Percentiles rank a stretch among this genome's conserved stretches.
Evolutionary conservation across 2,113 vertebrate genomes (phyloP).

Genomic region (Furnarius figulus): DNA sequence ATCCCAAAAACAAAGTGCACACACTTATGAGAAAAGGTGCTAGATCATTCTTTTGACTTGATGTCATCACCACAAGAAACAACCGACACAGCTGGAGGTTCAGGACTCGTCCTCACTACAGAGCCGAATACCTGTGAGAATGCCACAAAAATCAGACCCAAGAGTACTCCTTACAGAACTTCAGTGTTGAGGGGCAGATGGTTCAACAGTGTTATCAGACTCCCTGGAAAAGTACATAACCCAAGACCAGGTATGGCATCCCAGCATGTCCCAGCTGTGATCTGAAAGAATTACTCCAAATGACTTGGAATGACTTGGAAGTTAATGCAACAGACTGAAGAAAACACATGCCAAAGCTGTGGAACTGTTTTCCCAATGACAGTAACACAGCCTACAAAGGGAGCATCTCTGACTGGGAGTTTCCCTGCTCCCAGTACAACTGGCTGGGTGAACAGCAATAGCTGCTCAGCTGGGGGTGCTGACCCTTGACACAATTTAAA

Average conservation of each 20-base stretch:
- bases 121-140: background rate
- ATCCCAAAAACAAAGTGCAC: background rate
- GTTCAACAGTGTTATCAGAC: background rate
- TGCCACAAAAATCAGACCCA: background rate
- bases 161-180: background rate
- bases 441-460: background rate
- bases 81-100: background rate
- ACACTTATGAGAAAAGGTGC: background rate
- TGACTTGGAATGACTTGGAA: background rate
- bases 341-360: background rate
- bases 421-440: background rate
- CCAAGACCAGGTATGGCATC: accelerated
- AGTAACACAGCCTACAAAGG: background rate
- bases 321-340: background rate
- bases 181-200: background rate
- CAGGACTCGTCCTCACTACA: background rate
- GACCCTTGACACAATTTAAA: background rate
- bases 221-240: background rate
- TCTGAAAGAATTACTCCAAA: background rate
- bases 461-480: background rate
- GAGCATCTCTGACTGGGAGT: background rate
- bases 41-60: background rate
- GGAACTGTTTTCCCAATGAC: background rate
- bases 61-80: background rate
- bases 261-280: background rate